Evolutionary conservation across 2,113 vertebrate species (phyloP).

Genomic region (Potamarius usumacintae): DNA sequence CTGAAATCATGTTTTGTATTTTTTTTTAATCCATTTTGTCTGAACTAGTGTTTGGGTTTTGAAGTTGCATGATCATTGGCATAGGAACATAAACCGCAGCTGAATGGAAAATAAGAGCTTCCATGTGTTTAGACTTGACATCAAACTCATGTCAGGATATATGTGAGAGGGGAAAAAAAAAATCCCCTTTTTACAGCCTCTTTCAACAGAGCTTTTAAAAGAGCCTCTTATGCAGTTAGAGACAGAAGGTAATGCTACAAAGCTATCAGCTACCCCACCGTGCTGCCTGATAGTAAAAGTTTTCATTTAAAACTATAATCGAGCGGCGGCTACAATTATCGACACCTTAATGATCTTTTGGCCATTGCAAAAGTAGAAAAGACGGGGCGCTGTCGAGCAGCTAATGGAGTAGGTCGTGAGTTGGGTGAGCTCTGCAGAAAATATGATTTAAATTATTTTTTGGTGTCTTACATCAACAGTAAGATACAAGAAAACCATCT

Average conservation of each 20-base stretch:
- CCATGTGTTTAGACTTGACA: constrained; percentile 21
- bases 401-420: no score
- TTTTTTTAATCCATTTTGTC: neutral
- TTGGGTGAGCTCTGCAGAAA: no score
- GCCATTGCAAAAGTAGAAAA: no score
- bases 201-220: constrained; percentile 7
- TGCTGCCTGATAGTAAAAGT: neutral
- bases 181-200: neutral
- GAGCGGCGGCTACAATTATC: no score
- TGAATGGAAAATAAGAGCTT: constrained; percentile 12
- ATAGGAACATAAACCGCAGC: neutral
- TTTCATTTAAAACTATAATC: neutral
- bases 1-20: neutral
- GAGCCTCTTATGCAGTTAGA: neutral
- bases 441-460: no score
- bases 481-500: no score
- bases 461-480: no score
- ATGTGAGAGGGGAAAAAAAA: constrained; percentile 8
- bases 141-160: neutral
- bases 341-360: no score
- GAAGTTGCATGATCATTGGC: neutral
- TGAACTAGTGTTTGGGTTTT: neutral
- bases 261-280: neutral
- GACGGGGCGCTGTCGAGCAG: no score
- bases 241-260: neutral